Base-by-base conservation (phyloP, 1,140 invertebrate genomes). In the Lerema accius region DNA sequence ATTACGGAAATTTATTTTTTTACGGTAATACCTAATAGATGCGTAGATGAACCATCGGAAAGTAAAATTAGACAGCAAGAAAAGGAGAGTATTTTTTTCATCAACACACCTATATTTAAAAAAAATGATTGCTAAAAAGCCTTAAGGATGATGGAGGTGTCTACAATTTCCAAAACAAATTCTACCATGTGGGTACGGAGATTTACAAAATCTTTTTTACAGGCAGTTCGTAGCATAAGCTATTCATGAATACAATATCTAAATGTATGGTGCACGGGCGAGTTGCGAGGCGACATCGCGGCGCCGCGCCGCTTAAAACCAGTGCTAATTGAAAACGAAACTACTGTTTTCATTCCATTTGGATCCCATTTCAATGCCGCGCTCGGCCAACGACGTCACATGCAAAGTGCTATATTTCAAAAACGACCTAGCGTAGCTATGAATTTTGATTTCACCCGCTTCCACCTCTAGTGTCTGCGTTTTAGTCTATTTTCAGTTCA, bases 341-440 rank as follows among this genome's bases (percentile, higher is more conserved):
- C 83, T 86, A 80, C 84, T 84, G 84, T 86, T 89, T 89, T 89
- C 82, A 80, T 87, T 89, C 76, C 83, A 86, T 87, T 87, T 89
- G 78, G 61, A 62, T 68, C 53, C 75, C 75, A 66, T 83, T 79
- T 79, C 82, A 80, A 82, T 83, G 70, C 75, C 45, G 56, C 32
- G 37, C 56, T 49, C 45, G 17, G 13, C 45, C 17, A 35, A 59
- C 55, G 56, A 48, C 56, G 56, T 60, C 56, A 49, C 56, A 60
- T 60, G 56, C 56, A 60, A 60, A 60, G 45, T 60, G 43, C 56
- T 60, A 60, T 60, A 60, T 60, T 60, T 60, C 56, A 60, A 49
- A 60, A 60, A 60, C 32, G 56, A 37, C 35, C 55, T 59, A 37
- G 42, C 56, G 35, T 37, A 49, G 56, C 56, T 60, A 60, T 60